phyloP scores from a whole-genome alignment of 2,113 vertebrate species.

The Pyxicephalus adspersus region DNA sequence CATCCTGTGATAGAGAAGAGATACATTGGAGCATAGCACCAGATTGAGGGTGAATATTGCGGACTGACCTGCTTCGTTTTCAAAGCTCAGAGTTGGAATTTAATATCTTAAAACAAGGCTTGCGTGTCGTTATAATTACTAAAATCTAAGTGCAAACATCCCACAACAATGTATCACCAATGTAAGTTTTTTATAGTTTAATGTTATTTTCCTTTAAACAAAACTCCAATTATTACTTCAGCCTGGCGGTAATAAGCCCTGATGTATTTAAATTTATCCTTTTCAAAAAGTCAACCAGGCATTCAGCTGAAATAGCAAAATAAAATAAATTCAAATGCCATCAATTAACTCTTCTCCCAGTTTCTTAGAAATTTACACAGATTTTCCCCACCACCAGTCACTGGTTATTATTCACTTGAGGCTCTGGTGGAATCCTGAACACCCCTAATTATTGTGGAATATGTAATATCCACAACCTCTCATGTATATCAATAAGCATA shows the following conservation, averaged over 20 bases:
- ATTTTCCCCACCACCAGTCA: conserved; percentile 11
- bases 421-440: conserved; percentile 12
- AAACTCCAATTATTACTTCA: neutral
- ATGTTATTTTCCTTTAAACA: neutral
- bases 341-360: conserved; percentile 4
- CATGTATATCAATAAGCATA: conserved; percentile 46
- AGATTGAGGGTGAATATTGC: too few species aligned
- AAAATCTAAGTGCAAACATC: too few species aligned
- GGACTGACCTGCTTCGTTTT: too few species aligned
- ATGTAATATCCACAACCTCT: conserved; percentile 15
- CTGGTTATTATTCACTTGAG: conserved; percentile 29
- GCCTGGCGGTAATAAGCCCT: neutral
- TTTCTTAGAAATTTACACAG: conserved; percentile 16
- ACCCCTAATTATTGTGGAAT: conserved; percentile 34
- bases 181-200: neutral
- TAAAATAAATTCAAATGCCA: neutral
- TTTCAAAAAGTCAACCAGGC: conserved; percentile 16
- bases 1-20: too few species aligned
- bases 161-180: neutral
- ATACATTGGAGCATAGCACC: too few species aligned
- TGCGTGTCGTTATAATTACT: too few species aligned
- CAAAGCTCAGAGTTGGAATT: too few species aligned
- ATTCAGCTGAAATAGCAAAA: conserved; percentile 2
- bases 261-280: conserved; percentile 4
- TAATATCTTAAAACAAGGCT: too few species aligned